Evolutionary conservation across 2,888 invertebrate species (phyloP).

Genomic region (Lasioglossum zephyrum): DNA sequence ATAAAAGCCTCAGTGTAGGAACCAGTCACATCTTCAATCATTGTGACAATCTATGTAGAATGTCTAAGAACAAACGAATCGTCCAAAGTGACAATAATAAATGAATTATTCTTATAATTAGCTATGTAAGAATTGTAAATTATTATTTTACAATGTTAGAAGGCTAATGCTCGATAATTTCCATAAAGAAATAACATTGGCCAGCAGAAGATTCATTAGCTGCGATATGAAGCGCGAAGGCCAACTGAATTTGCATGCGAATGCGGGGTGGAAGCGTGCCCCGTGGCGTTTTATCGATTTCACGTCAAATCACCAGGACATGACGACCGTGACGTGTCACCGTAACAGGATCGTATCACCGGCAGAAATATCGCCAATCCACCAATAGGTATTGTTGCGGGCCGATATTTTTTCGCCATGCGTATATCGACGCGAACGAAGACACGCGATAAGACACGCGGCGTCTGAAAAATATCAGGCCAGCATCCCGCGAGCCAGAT

Average conservation of each 20-base stretch:
- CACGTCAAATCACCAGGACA: slow-evolving; percentile 67
- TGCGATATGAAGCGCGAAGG: not conserved
- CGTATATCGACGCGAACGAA: slow-evolving; percentile 45
- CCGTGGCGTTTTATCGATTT: slow-evolving; percentile 56
- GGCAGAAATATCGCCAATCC: slow-evolving; percentile 56
- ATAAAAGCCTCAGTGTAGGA: not conserved
- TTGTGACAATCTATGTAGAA: too few relatives aligned
- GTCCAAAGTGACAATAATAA: not conserved
- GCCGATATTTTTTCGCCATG: slow-evolving; percentile 63
- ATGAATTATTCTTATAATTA: not conserved
- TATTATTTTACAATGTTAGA: not conserved
- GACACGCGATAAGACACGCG: slow-evolving; percentile 65
- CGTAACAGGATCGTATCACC: slow-evolving; percentile 76
- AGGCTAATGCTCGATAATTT: not conserved
- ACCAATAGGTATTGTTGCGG: slow-evolving; percentile 68
- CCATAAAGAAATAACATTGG: not conserved
- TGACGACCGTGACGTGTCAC: slow-evolving; percentile 76
- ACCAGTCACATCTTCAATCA: too few relatives aligned
- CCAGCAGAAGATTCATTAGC: not conserved
- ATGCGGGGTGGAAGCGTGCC: not conserved
- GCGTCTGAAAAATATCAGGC: slow-evolving; percentile 79
- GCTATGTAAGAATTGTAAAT: not conserved
- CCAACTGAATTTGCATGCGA: slow-evolving; percentile 1
- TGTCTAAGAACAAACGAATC: not conserved
- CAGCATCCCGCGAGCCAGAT: slow-evolving; percentile 66